Base-by-base conservation (phyloP, 2,797 vertebrate species). In the Botia almorhae region DNA sequence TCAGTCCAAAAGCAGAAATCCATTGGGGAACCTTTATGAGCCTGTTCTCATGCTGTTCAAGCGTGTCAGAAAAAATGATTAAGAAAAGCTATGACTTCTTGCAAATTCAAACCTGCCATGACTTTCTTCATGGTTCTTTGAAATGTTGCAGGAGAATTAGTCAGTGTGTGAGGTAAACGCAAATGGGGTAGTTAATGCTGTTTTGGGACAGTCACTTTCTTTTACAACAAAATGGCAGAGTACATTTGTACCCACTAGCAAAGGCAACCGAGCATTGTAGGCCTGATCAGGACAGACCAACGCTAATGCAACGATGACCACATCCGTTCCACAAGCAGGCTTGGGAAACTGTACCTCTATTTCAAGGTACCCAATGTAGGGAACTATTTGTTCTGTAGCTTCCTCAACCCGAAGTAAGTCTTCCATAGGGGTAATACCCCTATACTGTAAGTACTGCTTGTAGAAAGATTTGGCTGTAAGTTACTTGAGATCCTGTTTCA, bases 101-200 rank as follows among this genome's bases (percentile, higher is more conserved):
- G 21, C 7, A 86, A 26, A 23, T 83, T 81, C 0, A 86, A 69
- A 11, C 81, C 76, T 8, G 74, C 53, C 75, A 83, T 77, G 4
- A 83, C 74, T 19, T 69, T 84, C 39, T 84, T 75, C 81, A 80
- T 81, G 2, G 71, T 79, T 11, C 76, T 73, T n/a, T 87, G 82
- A 51, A 85, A 85, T 0, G 74, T 82, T 4, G 79, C 65, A 7
- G 80, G 83, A 1, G 77, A 69, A 2, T 85, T 85, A 12, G 80
- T 76, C 0, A 84, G 17, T 0, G 43, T 65, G 68, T 85, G 80
- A 0, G 76, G 79, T 21, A 82, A 14, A 0, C 53, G 7, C 75
- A 70, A 81, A 83, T 2, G 70, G 75, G 0, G 55, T 83, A 3
- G 74, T 84, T 0, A 84, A 84, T 0, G 69, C 58, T 0, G 72